Conservation (phyloP, 2,113 vertebrate genomes). For the Pogonocichla stellata region DNA sequence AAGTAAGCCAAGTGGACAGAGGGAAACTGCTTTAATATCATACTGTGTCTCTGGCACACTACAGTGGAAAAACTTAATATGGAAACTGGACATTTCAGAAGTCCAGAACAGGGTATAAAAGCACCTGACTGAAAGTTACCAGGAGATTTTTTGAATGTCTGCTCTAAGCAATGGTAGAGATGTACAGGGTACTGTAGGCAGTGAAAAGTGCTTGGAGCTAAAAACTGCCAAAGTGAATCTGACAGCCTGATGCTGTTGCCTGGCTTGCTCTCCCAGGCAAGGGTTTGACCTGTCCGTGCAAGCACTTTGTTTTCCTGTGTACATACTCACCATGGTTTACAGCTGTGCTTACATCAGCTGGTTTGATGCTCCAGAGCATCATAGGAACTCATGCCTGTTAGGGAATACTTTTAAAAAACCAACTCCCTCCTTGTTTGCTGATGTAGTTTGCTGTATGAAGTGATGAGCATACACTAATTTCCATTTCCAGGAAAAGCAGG, state of each 20-base stretch:
- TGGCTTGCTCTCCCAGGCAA: neutral
- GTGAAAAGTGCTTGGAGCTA: neutral
- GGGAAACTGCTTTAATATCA: constrained; percentile 55
- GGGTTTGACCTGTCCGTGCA: neutral
- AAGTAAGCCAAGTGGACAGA: constrained; percentile 46
- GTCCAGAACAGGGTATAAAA: constrained; percentile 17
- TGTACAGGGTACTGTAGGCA: neutral
- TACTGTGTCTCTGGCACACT: constrained; percentile 43
- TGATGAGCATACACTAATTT: neutral
- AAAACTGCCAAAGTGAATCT: neutral
- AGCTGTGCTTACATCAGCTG: neutral
- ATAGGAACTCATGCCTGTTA: neutral
- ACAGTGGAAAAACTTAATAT: constrained; percentile 47
- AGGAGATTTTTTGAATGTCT: neutral
- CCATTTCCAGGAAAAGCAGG: neutral
- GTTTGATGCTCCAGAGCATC: neutral
- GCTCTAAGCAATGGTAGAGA: neutral
- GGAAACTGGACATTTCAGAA: constrained; percentile 24
- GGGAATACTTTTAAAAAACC: neutral
- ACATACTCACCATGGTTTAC: rapidly evolving
- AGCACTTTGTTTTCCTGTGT: neutral
- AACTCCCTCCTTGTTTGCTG: neutral
- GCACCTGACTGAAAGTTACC: constrained; percentile 6
- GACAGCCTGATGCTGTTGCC: neutral
- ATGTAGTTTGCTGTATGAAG: neutral